These are phyloP conservation scores for Tanypteryx hageni DNA, from an alignment of 2,888 invertebrate species.

Conservation along the genomic window DNA sequence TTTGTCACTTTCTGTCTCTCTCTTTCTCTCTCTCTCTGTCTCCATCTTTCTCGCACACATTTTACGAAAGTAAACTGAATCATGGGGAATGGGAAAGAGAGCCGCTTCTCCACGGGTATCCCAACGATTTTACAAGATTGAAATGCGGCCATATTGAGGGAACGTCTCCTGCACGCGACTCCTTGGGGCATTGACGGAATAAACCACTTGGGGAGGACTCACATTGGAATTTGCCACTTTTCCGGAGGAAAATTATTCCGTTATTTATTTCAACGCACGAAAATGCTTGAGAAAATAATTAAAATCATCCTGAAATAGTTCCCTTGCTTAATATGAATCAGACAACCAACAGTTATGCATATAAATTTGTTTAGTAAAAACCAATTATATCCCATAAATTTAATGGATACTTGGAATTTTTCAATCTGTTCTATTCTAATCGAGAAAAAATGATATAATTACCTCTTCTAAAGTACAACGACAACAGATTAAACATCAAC, in stretches of 20 bases:
- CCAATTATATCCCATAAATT: too few relatives aligned
- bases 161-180: not conserved
- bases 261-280: not conserved
- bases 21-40: not conserved
- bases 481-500: too few relatives aligned
- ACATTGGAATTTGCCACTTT: not conserved
- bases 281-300: not conserved
- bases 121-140: not conserved
- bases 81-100: not conserved
- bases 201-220: not conserved
- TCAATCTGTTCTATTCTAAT: too few relatives aligned
- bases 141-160: not conserved
- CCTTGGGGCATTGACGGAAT: not conserved
- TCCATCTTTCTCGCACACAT: not conserved
- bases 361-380: too few relatives aligned
- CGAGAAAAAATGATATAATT: too few relatives aligned
- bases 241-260: not conserved
- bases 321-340: too few relatives aligned
- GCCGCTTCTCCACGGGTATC: not conserved
- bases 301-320: not conserved
- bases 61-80: not conserved
- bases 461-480: too few relatives aligned
- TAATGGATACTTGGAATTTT: too few relatives aligned
- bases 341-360: too few relatives aligned
- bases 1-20: constrained; percentile 22